A percentile compares a stretch with the other conserved stretches of the same genome.
These are phyloP conservation scores for Gymnosoma rotundatum DNA, from an alignment of 2,888 invertebrate genomes.

Conservation along the genomic window DNA sequence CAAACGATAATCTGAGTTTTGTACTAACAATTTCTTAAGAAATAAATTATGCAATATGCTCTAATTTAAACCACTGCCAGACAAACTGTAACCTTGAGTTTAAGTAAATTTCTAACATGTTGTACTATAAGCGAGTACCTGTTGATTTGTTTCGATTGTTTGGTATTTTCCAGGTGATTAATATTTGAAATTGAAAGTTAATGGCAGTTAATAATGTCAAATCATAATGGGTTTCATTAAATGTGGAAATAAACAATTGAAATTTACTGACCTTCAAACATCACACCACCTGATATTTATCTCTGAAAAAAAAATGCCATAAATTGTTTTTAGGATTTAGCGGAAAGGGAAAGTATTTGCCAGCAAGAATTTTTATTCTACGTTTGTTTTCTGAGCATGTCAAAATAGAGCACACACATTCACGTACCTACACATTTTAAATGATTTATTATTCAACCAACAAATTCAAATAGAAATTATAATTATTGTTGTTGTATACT, in stretches of 20 bases:
- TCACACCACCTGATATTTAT: slow-evolving; percentile 58
- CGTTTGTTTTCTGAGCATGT: slow-evolving; percentile 53
- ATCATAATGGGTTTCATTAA: slow-evolving; percentile 58
- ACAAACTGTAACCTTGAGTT: slow-evolving; percentile 52
- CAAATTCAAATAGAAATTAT: slow-evolving; percentile 21
- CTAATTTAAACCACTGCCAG: slow-evolving; percentile 43
- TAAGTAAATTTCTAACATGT: slow-evolving; percentile 17
- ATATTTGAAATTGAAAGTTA: slow-evolving; percentile 64
- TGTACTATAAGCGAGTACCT: slow-evolving; percentile 42
- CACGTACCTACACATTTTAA: slow-evolving; percentile 44
- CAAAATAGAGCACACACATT: slow-evolving; percentile 46
- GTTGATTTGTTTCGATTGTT: slow-evolving; percentile 54
- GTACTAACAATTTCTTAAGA: no score
- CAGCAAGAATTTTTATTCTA: slow-evolving; percentile 22
- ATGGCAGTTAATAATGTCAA: slow-evolving; percentile 56
- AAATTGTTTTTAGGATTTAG: slow-evolving; percentile 47
- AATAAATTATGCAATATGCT: slow-evolving; percentile 48
- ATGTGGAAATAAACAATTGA: slow-evolving; percentile 53
- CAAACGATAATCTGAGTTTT: no score
- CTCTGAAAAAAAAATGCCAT: slow-evolving; percentile 49
- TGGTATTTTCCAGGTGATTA: slow-evolving; percentile 62
- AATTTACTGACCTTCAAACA: slow-evolving; percentile 59
- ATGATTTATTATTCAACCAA: slow-evolving; percentile 61
- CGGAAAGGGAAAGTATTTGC: slow-evolving; percentile 55
- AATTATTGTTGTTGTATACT: background rate